phyloP scores from a whole-genome alignment of 2,797 vertebrate genomes.

The Thaleichthys pacificus region DNA sequence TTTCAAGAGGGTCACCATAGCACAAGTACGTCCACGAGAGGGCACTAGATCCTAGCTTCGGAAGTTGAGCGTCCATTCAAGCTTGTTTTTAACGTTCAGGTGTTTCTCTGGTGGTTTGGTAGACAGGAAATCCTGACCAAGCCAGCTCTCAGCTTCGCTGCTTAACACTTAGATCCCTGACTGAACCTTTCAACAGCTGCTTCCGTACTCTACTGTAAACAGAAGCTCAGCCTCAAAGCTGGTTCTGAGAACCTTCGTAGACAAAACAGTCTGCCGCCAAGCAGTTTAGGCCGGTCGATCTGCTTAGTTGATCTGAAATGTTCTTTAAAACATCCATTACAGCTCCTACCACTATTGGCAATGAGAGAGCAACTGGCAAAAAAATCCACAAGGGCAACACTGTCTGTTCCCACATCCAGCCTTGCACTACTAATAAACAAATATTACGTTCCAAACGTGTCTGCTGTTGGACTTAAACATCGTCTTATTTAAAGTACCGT shows the following conservation, averaged over 20 bases:
- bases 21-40: background rate
- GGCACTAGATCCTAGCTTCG: background rate
- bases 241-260: conserved; percentile 23
- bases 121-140: conserved; percentile 36
- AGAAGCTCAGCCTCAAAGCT: conserved; percentile 14
- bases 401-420: background rate
- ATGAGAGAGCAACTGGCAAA: background rate
- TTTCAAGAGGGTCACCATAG: background rate
- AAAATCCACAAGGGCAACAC: background rate
- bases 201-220: conserved; percentile 16
- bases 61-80: background rate
- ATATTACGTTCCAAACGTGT: background rate
- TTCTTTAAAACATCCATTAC: background rate
- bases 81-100: background rate
- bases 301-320: background rate
- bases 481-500: background rate
- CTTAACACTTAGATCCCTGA: background rate
- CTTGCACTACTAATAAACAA: background rate
- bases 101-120: conserved; percentile 34
- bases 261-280: conserved; percentile 22
- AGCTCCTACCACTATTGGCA: background rate
- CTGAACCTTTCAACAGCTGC: conserved; percentile 13
- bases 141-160: conserved; percentile 26
- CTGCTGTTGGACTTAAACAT: background rate
- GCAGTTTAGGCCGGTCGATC: too few species aligned